Evolutionary conservation across 1,140 invertebrate species (phyloP), one percentile per base, ranked within the genome.

Genomic region (Pachypeltis micranthus): DNA sequence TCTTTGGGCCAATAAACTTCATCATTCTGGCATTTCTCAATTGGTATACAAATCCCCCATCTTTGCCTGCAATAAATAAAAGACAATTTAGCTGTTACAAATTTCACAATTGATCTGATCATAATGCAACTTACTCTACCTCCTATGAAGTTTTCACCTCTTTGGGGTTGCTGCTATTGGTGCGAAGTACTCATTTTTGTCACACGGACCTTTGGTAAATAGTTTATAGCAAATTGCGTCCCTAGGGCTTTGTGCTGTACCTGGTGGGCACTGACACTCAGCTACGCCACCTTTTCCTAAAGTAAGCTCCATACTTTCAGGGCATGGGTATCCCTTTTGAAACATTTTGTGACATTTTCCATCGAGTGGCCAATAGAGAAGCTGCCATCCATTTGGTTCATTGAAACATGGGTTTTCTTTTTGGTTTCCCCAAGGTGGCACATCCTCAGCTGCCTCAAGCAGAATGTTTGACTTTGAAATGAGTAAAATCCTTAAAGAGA

Each of bases 291-390:
- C 73, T 0, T 74, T 72, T 1, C 77, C 76, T 1, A 86, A 87
- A 63, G 82, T 85, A 3, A 91, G 71, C 73, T 91, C 89, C 81
- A 89, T 88, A 0, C 85, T 88, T 2, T 87, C 84, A 3, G 88
- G 86, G 73, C 88, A 91, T 0, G 88, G 87, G 62, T 85, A 79
- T 2, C 87, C 86, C 55, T 65, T 85, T 77, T 85, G 80, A 70
- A 90, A 91, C 73, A 91, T 90, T 72, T 86, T 88, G 71, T 90
- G 90, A 72, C 88, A 91, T 73, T 87, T 85, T 64, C 85, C 85
- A 70, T 91, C 84, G 0, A 79, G 75, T 0, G 87, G 84, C 88
- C 88, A 92, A 72, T 84, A 90, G 23, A 92, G 77, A 65, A 90
- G 78, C 68, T 91, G 86, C 90, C 90, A 91, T 16, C 87, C 87